Conservation (phyloP, 2,797 vertebrate species). For the Rhabdophis nuchalis region DNA sequence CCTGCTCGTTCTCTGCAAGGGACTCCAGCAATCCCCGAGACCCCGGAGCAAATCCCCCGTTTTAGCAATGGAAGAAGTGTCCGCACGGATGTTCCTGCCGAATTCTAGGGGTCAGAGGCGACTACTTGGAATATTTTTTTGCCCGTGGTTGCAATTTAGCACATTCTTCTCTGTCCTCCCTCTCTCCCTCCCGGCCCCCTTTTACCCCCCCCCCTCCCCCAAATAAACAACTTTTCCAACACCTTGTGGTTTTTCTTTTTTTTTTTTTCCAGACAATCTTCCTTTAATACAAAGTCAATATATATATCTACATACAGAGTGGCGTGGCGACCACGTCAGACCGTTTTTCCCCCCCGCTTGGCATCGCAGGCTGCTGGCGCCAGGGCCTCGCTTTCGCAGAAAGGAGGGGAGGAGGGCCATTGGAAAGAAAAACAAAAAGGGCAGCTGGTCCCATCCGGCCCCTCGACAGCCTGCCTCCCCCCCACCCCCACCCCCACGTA, state of each 20-base stretch:
- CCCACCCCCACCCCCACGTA: fast-evolving
- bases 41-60: neutral
- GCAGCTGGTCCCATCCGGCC: neutral
- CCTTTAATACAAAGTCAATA: conserved; percentile 99
- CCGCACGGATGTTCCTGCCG: neutral
- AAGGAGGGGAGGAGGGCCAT: conserved; percentile 71
- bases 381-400: conserved; percentile 85
- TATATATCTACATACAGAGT: conserved; percentile 96
- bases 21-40: neutral
- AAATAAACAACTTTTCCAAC: neutral
- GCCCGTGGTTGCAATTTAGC: neutral
- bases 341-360: conserved; percentile 78
- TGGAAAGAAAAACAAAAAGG: neutral
- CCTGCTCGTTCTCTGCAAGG: neutral
- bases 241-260: neutral
- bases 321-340: conserved; percentile 86
- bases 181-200: neutral
- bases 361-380: conserved; percentile 91
- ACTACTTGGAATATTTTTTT: neutral
- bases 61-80: neutral
- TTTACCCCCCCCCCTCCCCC: neutral
- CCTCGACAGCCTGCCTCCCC: neutral
- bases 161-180: neutral
- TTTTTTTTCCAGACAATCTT: conserved; percentile 86
- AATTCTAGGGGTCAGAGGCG: neutral